Percentiles rank a stretch among this genome's conserved stretches.
Conservation (phyloP, 2,113 vertebrate species). For the Ursus arctos region DNA sequence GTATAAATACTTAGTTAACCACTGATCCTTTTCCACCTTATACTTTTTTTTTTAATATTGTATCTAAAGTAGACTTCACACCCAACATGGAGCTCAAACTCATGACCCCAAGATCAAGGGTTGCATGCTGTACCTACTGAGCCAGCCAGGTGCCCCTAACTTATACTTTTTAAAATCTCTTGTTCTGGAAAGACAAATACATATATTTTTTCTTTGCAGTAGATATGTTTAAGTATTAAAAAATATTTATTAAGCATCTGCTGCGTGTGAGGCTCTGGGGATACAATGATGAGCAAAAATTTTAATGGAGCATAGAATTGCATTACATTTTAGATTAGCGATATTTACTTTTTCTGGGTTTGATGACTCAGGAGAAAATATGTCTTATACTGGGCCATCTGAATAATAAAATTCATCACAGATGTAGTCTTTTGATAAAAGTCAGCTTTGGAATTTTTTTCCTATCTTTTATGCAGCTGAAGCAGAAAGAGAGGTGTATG, state of each 20-base stretch:
- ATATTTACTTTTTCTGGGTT: neutral
- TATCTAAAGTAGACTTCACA: neutral
- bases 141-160: neutral
- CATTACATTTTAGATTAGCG: neutral
- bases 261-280: neutral
- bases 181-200: neutral
- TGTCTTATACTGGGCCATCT: neutral
- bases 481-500: neutral
- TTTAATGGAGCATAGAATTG: neutral
- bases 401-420: constrained; percentile 14
- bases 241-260: neutral
- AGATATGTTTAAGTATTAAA: neutral
- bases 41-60: neutral
- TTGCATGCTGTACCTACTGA: neutral
- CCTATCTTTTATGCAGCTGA: neutral
- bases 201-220: neutral
- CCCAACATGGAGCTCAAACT: neutral
- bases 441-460: constrained; percentile 5
- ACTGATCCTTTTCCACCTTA: neutral
- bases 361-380: neutral
- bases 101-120: neutral
- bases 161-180: neutral
- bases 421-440: neutral
- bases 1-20: constrained; percentile 7
- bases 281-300: neutral